phyloP scores from a whole-genome alignment of 2,113 vertebrate species.

The Passer domesticus region DNA sequence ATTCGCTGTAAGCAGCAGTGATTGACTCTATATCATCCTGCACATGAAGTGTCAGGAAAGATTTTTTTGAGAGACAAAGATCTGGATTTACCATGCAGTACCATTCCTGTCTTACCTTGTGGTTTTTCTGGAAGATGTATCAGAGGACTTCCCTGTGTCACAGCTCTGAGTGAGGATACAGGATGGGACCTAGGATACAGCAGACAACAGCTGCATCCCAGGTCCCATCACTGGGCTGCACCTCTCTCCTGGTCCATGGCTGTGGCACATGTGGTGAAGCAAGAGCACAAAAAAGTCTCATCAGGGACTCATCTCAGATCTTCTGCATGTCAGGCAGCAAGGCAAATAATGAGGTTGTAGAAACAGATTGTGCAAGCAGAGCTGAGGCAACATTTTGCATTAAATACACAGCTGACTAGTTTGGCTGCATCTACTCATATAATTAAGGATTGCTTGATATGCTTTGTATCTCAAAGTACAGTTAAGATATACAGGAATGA shows the following conservation, averaged over 20 bases:
- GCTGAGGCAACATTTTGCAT: slow-evolving; percentile 12
- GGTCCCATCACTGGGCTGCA: background rate
- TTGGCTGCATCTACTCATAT: background rate
- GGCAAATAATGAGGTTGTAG: background rate
- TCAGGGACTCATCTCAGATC: background rate
- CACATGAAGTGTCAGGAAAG: background rate
- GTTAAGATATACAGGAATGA: background rate
- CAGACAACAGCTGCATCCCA: background rate
- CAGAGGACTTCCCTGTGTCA: background rate
- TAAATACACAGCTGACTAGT: slow-evolving; percentile 34
- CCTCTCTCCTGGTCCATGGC: background rate
- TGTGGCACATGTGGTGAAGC: background rate
- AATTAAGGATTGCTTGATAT: slow-evolving; percentile 40
- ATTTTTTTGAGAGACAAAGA: background rate
- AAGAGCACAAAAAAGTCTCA: background rate
- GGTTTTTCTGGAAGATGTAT: background rate
- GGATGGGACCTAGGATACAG: too few species aligned
- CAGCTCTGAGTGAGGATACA: background rate
- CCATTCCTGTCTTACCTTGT: background rate
- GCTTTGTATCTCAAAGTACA: slow-evolving; percentile 5
- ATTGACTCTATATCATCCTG: background rate
- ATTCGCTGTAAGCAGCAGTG: background rate
- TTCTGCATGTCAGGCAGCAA: background rate
- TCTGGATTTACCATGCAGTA: background rate
- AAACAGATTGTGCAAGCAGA: slow-evolving; percentile 35